Conservation (phyloP, 1,140 invertebrate species). For the Lucilia sericata region DNA sequence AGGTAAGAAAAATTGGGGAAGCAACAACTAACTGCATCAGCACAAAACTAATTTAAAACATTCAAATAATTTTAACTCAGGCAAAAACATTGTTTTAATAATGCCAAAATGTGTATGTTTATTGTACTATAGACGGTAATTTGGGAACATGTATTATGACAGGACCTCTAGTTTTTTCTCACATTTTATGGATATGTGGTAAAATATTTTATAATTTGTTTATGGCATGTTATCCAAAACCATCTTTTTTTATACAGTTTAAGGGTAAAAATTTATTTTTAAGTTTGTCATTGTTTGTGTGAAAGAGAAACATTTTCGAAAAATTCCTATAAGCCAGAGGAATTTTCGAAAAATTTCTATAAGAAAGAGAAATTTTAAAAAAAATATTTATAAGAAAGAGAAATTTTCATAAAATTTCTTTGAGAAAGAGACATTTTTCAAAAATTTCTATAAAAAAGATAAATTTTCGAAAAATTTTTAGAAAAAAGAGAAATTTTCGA, state of each 20-base stretch:
- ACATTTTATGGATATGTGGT: not conserved
- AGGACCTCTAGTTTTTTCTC: not conserved
- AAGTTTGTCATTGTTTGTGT: too few species aligned
- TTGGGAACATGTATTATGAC: not conserved
- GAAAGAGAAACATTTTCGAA: too few species aligned
- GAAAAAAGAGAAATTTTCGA: too few species aligned
- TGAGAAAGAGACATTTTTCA: too few species aligned
- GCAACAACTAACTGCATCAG: not conserved
- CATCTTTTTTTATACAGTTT: not conserved
- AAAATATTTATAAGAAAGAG: too few species aligned
- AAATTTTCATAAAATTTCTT: too few species aligned
- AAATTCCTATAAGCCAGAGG: too few species aligned
- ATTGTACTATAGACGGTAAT: not conserved
- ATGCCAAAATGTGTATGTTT: not conserved
- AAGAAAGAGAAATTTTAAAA: too few species aligned
- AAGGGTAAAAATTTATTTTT: too few species aligned
- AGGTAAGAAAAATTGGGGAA: not conserved
- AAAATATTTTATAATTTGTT: slow-evolving; percentile 28
- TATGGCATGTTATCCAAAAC: slow-evolving; percentile 6
- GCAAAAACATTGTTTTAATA: not conserved
- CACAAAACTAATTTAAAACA: not conserved
- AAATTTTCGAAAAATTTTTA: too few species aligned
- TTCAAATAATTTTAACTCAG: not conserved
- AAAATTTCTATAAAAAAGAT: too few species aligned
- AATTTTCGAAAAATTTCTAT: too few species aligned